Evolutionary conservation across 1,140 invertebrate species (phyloP), one percentile per base, ranked within the genome.

Genomic region (Drosophila tani): DNA sequence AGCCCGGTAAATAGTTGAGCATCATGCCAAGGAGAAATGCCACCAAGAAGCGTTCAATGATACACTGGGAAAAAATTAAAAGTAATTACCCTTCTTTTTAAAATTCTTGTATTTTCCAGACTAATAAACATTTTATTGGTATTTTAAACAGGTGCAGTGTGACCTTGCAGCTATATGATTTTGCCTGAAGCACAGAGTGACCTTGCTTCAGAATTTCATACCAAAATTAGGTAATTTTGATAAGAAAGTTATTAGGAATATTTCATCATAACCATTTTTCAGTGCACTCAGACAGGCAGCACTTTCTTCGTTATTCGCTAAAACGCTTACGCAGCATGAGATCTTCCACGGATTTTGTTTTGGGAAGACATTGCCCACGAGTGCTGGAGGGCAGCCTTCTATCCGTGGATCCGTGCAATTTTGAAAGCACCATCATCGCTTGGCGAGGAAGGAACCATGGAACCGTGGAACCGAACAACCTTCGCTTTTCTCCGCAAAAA

Each of bases 281-380:
- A 68, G 65, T 70, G 67, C 49, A 19, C 8, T 29, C 21, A 38
- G 59, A 40, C 65, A 55, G 75, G 56, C 76, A 76, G 53, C 84
- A 88, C 84, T 88, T 88, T 88, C 85, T 63, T 88, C 64, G 64
- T 17, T 78, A 38, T 41, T 40, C 51, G 57, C 43, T 65, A 79
- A 79, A 79, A 58, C 81, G 84, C 84, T 88, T 88, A 88, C 84
- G 84, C 84, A 88, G 84, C 84, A 88, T 88, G 85, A 88, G 77
- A 84, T 81, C 63, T 55, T 67, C 47, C 55, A 63, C 51, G 82
- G 76, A 75, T 84, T 66, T 75, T 41, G 64, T 49, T 41, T 56
- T 57, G 65, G 68, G 14, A 70, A 50, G 69, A 40, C 27, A 35
- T 49, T 29, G 69, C 35, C 51, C 32, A 57, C 50, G 66, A 73